phyloP scores from a whole-genome alignment of 2,797 vertebrate species.

The Hapalemur alaotrensis region DNA sequence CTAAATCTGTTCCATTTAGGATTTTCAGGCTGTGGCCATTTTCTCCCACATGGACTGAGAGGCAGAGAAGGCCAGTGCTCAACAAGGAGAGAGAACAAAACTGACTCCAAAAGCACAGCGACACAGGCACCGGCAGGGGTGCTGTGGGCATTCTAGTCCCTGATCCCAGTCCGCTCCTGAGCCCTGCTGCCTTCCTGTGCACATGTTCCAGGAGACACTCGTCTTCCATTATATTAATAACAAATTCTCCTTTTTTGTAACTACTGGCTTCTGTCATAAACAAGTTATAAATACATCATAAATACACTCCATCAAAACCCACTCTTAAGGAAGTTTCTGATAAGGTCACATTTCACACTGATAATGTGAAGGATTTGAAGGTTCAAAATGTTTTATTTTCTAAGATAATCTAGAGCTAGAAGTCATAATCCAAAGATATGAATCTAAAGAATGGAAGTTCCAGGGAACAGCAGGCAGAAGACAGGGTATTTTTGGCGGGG shows the following conservation, averaged over 20 bases:
- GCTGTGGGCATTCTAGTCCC: neutral
- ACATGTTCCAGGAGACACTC: neutral
- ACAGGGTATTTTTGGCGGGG: neutral
- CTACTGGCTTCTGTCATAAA: neutral
- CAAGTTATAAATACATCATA: neutral
- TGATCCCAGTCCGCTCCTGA: neutral
- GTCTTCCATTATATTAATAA: neutral
- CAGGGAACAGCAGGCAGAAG: neutral
- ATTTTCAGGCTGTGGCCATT: neutral
- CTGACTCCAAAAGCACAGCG: neutral
- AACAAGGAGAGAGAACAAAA: neutral
- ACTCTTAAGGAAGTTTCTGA: neutral
- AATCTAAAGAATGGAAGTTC: neutral
- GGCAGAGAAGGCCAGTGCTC: neutral
- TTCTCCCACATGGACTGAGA: neutral
- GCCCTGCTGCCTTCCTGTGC: neutral
- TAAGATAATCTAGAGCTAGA: neutral
- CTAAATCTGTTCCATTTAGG: neutral
- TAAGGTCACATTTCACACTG: neutral
- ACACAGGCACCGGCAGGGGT: neutral
- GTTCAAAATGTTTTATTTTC: neutral
- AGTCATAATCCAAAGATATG: neutral
- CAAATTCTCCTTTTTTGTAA: neutral
- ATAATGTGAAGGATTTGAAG: neutral
- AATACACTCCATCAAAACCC: neutral